Evolutionary conservation across 1,140 invertebrate species (phyloP).

Genomic region (Drosophila bifasciata): DNA sequence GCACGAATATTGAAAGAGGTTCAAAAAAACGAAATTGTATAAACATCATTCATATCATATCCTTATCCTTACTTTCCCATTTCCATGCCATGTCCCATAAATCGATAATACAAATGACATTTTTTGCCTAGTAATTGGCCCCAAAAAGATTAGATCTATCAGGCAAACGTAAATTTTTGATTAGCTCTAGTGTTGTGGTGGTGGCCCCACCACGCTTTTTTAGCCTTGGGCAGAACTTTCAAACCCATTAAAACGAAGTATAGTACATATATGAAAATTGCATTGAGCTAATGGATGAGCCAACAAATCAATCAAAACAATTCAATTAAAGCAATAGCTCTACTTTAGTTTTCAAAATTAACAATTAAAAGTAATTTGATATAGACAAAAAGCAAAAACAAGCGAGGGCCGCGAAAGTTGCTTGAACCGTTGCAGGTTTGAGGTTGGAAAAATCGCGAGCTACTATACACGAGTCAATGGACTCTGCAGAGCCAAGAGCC

Average conservation of each 20-base stretch:
- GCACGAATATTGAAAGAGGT: background rate
- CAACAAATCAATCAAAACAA: slow-evolving; percentile 20
- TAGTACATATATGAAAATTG: background rate
- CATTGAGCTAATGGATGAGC: slow-evolving; percentile 11
- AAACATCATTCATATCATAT: background rate
- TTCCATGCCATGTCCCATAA: background rate
- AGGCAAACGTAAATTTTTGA: background rate
- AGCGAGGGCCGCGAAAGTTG: background rate
- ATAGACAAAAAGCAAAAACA: background rate
- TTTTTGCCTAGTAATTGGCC: slow-evolving; percentile 32
- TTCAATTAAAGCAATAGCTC: slow-evolving; percentile 8
- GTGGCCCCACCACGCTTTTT: background rate
- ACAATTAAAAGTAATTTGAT: background rate
- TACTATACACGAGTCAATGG: slow-evolving; percentile 54
- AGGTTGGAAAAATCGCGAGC: slow-evolving; percentile 29
- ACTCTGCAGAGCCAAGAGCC: slow-evolving; percentile 37
- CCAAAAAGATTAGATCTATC: slow-evolving; percentile 35
- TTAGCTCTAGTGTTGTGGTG: too few relatives aligned
- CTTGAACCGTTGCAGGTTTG: background rate
- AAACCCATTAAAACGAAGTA: background rate
- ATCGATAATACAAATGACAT: slow-evolving; percentile 27
- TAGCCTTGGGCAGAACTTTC: background rate
- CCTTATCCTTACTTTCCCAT: slow-evolving; percentile 3
- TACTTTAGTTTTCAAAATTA: background rate
- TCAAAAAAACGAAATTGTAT: background rate